Conservation (phyloP, 1,140 invertebrate species). For the Melipona quadrifasciata region DNA sequence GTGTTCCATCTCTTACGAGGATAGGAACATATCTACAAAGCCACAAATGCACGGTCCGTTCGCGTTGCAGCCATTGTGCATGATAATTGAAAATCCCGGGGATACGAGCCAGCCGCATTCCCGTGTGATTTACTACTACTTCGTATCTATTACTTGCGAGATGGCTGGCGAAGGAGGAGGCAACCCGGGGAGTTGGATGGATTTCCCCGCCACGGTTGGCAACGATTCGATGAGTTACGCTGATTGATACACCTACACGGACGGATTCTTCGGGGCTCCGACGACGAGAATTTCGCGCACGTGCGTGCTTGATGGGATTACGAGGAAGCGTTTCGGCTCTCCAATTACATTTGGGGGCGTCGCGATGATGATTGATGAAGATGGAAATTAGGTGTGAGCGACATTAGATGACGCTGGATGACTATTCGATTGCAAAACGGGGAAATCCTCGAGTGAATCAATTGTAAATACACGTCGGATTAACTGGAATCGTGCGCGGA, state of each 20-base stretch:
- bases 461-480: not conserved
- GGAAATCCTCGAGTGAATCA: not conserved
- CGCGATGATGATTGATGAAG: too few species aligned
- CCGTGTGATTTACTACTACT: conserved; percentile 63
- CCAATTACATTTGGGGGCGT: not conserved
- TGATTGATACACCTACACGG: conserved; percentile 42
- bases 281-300: not conserved
- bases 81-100: conserved; percentile 74
- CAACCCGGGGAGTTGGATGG: not conserved
- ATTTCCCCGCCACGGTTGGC: not conserved
- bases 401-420: too few species aligned
- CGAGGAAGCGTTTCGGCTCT: not conserved
- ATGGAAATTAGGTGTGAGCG: too few species aligned
- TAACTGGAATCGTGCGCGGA: not conserved
- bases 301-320: not conserved
- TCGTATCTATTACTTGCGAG: conserved; percentile 54
- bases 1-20: conserved; percentile 35
- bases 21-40: conserved; percentile 64
- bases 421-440: too few species aligned
- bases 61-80: conserved; percentile 68
- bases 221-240: conserved; percentile 56
- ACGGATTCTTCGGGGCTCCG: not conserved
- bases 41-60: conserved; percentile 62
- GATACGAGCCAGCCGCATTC: conserved; percentile 56
- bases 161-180: conserved; percentile 7